A percentile compares a stretch with the other conserved stretches of the same genome.
phyloP scores from a whole-genome alignment of 2,113 vertebrate species.

The Dicerorhinus sumatrensis region DNA sequence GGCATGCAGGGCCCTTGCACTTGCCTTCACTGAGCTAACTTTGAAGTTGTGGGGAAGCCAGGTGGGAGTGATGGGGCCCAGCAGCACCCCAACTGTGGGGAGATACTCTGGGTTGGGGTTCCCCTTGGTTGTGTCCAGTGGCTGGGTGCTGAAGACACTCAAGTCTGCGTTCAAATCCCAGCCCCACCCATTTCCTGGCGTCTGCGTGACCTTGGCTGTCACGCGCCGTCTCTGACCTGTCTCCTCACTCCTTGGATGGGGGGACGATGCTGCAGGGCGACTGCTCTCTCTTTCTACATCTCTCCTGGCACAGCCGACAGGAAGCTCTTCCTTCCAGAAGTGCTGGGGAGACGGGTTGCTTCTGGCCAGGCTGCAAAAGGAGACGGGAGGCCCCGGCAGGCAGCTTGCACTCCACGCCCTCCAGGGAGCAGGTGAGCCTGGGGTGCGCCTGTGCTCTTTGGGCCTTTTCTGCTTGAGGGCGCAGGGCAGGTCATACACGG shows the following conservation, averaged over 20 bases:
- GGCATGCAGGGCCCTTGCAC: fast-evolving
- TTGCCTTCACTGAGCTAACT: not conserved
- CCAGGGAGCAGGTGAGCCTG: not conserved
- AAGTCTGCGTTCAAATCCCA: not conserved
- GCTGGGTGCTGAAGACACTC: not conserved
- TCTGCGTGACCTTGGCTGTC: fast-evolving
- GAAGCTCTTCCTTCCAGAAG: too few species aligned
- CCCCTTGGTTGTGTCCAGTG: not conserved
- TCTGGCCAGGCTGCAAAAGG: not conserved
- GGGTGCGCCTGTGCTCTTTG: too few species aligned
- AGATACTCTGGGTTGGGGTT: not conserved
- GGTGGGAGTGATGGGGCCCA: not conserved
- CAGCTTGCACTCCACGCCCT: too few species aligned
- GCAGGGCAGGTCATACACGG: fast-evolving
- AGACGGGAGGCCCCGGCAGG: too few species aligned
- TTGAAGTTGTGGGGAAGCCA: not conserved
- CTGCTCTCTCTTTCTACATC: not conserved
- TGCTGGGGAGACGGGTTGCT: not conserved
- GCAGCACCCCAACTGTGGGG: not conserved
- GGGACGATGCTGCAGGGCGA: fast-evolving
- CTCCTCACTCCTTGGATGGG: too few species aligned
- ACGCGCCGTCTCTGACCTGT: not conserved
- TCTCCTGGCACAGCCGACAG: fast-evolving
- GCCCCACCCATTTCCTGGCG: not conserved
- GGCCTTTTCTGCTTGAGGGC: not conserved